These are phyloP conservation scores for Conchocele bisecta DNA, from an alignment of 2,888 invertebrate genomes.

Conservation along the genomic window DNA sequence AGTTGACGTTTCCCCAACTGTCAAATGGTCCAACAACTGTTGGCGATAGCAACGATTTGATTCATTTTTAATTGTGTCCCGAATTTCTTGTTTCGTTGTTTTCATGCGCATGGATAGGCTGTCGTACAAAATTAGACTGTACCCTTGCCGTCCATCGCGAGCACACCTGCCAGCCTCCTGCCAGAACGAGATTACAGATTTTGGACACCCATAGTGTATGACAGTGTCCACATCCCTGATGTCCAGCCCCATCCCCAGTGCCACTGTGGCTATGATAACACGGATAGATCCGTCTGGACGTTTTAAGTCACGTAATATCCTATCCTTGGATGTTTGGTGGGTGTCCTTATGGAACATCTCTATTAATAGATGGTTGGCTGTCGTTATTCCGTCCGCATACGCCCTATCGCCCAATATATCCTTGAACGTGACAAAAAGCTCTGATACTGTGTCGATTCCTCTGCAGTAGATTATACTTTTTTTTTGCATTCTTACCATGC, in stretches of 20 bases:
- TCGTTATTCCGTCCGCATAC: slow-evolving; percentile 25
- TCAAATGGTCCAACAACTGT: slow-evolving; percentile 3
- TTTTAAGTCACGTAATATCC: slow-evolving; percentile 35
- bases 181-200: slow-evolving; percentile 43
- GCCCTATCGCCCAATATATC: slow-evolving; percentile 26
- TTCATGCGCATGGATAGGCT: slow-evolving; percentile 31
- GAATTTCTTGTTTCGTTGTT: slow-evolving; percentile 33
- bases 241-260: slow-evolving; percentile 52
- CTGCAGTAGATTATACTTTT: slow-evolving; percentile 51
- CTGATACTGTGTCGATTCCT: slow-evolving; percentile 46
- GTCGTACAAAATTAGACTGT: slow-evolving; percentile 20
- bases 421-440: slow-evolving; percentile 42
- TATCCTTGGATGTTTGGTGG: slow-evolving; percentile 33
- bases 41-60: slow-evolving; percentile 9
- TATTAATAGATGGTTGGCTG: slow-evolving; percentile 36
- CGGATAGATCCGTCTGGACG: slow-evolving; percentile 21
- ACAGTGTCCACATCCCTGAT: slow-evolving; percentile 38
- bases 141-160: slow-evolving; percentile 30
- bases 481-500: slow-evolving; percentile 18
- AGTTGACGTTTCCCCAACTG: slow-evolving; percentile 5
- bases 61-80: slow-evolving; percentile 6
- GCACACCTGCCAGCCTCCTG: slow-evolving; percentile 51
- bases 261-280: slow-evolving; percentile 45
- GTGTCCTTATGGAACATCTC: slow-evolving; percentile 57
- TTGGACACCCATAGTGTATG: slow-evolving; percentile 40